Base-by-base conservation (phyloP, 2,113 vertebrate species). In the Sisor rabdophorus region DNA sequence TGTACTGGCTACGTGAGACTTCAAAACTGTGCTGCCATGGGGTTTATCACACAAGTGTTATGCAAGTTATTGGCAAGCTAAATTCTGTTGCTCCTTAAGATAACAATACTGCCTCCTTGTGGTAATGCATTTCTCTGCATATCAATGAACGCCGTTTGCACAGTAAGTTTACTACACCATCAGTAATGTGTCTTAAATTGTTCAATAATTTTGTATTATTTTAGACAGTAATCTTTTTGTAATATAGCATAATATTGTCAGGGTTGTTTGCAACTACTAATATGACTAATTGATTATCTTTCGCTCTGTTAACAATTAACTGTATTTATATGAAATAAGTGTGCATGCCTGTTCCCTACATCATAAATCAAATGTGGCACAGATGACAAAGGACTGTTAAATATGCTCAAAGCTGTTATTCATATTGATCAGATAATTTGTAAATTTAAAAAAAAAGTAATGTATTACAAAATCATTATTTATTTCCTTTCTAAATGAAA, bases 71-170 rank as follows among this genome's bases (percentile, higher is more conserved):
- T 78, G 69, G 77, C 77, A 73, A 53, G 19, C 54, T 64, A 50
- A 24, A 48, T 44, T 54, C 32, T 72, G 59, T 52, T 16, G 50
- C 13, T 64, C 15, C 22, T 73, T 12, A 19, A 55, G 50, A n/a
- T 48, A 52, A 78, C 77, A 78, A 78, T 52, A 67, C 30, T 72
- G 71, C 63, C 53, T 11, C 20, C 71, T 73, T 79, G 86, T 69
- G 85, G 87, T 89, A 85, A 87, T 86, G 78, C 83, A 63, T 72
- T 26, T 4, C 30, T 63, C 36, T 71, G 48, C 68, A 78, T n/a
- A n/a, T 24, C 30, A 12, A 0, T 20, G 11, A 28, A 16, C 22
- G 36, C 11, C 12, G n/a, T 56, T 48, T 30, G 22, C 47, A 56
- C n/a, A 20, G 28, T 17, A 24, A 1, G 4, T 47, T 67, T n/a